Evolutionary conservation across 2,797 vertebrate genomes (phyloP).

Genomic region (Botia kubotai): DNA sequence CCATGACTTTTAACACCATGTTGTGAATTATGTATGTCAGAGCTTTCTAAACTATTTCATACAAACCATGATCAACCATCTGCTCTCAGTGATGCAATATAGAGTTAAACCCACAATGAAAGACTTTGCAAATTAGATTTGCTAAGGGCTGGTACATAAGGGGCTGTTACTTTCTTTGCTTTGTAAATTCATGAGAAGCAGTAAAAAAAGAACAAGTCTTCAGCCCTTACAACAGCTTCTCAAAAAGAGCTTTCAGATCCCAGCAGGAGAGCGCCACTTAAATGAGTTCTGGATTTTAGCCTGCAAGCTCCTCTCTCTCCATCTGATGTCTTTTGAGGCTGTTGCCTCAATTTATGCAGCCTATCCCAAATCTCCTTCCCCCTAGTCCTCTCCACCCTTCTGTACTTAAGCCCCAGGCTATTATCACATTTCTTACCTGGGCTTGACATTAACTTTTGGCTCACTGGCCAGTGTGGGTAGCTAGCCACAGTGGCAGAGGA

Average conservation of each 20-base stretch:
- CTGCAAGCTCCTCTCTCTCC: constrained; percentile 55
- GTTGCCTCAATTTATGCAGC: constrained; percentile 58
- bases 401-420: constrained; percentile 42
- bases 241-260: constrained; percentile 45
- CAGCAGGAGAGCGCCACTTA: constrained; percentile 56
- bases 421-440: constrained; percentile 74
- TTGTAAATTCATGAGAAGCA: constrained; percentile 14
- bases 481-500: too few species aligned
- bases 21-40: not conserved
- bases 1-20: not conserved
- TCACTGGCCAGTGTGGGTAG: not conserved
- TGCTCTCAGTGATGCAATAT: not conserved
- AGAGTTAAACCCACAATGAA: not conserved
- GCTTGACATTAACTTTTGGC: constrained; percentile 34
- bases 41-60: not conserved
- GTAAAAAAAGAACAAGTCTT: constrained; percentile 22
- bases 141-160: not conserved
- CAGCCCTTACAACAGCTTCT: constrained; percentile 26
- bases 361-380: constrained; percentile 49
- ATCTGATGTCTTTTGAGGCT: constrained; percentile 66
- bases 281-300: constrained; percentile 41
- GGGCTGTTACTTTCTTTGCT: constrained; percentile 22
- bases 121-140: constrained; percentile 21
- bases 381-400: constrained; percentile 31
- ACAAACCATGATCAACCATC: not conserved